Percentiles rank a stretch among this genome's conserved stretches.
Evolutionary conservation across 2,888 invertebrate species (phyloP).

Genomic region (Lepetodrilus schrolli): DNA sequence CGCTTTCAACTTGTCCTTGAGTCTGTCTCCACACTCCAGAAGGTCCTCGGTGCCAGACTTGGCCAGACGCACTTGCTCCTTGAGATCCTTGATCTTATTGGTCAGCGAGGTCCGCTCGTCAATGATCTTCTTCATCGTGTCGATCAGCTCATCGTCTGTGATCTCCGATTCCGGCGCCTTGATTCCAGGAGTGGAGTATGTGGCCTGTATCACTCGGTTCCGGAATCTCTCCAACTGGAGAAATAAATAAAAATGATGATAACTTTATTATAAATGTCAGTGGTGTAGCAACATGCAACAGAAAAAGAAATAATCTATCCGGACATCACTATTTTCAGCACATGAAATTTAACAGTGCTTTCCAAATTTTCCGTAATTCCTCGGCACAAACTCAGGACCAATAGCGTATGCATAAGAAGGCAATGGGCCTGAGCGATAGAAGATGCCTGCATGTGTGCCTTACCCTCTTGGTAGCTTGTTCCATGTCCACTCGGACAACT

Average conservation of each 20-base stretch:
- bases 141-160: slow-evolving; percentile 70
- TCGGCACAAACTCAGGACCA: too few species aligned
- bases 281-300: too few species aligned
- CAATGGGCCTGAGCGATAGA: background rate
- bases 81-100: slow-evolving; percentile 59
- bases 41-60: slow-evolving; percentile 58
- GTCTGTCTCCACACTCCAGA: slow-evolving; percentile 56
- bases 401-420: background rate
- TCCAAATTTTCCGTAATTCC: too few species aligned
- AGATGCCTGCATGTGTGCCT: background rate
- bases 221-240: slow-evolving; percentile 72
- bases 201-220: slow-evolving; percentile 70
- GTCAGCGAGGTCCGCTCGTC: slow-evolving; percentile 66
- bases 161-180: slow-evolving; percentile 69
- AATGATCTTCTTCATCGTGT: slow-evolving; percentile 66
- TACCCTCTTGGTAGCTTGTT: slow-evolving; percentile 71
- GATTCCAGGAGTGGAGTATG: slow-evolving; percentile 71
- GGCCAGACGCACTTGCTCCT: slow-evolving; percentile 58
- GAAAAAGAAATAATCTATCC: too few species aligned
- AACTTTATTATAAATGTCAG: background rate
- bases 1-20: slow-evolving; percentile 64
- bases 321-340: too few species aligned
- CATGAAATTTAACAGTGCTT: too few species aligned
- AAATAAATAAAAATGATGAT: background rate
- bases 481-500: slow-evolving; percentile 71